Base-by-base conservation (phyloP, 2,113 vertebrate genomes). In the human region DNA sequence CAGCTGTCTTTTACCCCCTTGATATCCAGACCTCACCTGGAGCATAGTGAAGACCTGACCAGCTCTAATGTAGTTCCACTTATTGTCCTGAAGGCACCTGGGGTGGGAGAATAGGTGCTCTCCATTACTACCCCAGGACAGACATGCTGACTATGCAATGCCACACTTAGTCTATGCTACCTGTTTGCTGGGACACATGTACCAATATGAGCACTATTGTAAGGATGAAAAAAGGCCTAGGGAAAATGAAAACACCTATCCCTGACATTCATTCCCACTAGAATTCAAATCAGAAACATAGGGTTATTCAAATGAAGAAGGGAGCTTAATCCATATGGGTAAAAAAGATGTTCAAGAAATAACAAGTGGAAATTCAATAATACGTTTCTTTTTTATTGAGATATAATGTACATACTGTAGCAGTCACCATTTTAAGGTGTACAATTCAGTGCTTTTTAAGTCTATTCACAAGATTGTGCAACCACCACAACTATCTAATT, bases 71-170 rank as follows among this genome's bases (percentile, higher is more conserved):
- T 95, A 93, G 81, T 96, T 16, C 93, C 66, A 95, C 4, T 73
- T 23, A 0, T 88, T 96, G 14, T 95, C 97, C 66, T 96, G 2
- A 79, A 98, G 97, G 45, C 73, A 97, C 48, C 94, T 97, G 45
- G 45, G 7, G 32, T 64, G 59, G 32, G 38, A 96, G 6, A 82
- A 45, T 18, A 85, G 38, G 25, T n/a, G 22, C 57, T 45, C 48
- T 68, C 23, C 48, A 20, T 78, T 68, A 82, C 40, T 75, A 70
- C 22, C 40, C 55, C 22, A 88, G 22, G 5, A 61, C 32, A 52
- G 14, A 90, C 22, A 27, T 0, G 0, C 16, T 9, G 20, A 8
- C 12, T 27, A 8, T 5, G 32, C 11, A 50, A 38, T 81, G 68
- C 32, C 38, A 76, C 61, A 12, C 18, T 59, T 92, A 40, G 73